These are phyloP conservation scores for Podarcis siculus DNA, from an alignment of 2,797 vertebrate species.

Conservation along the genomic window DNA sequence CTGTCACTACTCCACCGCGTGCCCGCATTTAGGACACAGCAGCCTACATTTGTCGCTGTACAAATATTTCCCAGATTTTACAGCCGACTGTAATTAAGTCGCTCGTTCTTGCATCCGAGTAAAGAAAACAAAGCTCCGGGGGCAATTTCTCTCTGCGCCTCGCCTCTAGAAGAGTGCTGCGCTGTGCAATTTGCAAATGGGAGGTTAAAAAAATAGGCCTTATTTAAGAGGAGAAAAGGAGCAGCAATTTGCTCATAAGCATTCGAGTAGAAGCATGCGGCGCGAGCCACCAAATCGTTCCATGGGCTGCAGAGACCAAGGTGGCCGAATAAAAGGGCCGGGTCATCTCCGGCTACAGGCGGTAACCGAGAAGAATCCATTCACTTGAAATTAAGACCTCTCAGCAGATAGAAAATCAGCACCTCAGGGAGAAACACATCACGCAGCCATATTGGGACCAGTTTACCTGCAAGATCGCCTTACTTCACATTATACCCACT, in stretches of 20 bases:
- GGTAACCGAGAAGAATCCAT: background rate
- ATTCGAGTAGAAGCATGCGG: conserved; percentile 43
- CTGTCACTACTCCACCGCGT: background rate
- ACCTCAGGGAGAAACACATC: background rate
- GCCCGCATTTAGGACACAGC: background rate
- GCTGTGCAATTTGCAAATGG: background rate
- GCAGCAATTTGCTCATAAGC: conserved; percentile 28
- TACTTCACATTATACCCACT: too few relatives aligned
- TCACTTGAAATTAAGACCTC: background rate
- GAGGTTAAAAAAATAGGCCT: conserved; percentile 32
- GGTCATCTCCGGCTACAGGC: background rate
- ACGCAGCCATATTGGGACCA: background rate
- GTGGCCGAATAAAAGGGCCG: background rate
- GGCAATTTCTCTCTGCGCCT: accelerated
- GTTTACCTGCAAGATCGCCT: too few relatives aligned
- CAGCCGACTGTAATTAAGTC: conserved; percentile 52
- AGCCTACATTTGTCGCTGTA: conserved; percentile 4
- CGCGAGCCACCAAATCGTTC: background rate
- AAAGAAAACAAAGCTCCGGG: conserved; percentile 37
- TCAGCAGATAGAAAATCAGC: background rate
- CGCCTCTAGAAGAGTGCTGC: conserved; percentile 24
- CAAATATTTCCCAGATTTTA: conserved; percentile 46
- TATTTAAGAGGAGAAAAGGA: conserved; percentile 2
- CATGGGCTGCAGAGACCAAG: too few relatives aligned
- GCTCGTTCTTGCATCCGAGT: conserved; percentile 43